Evolutionary conservation across 2,113 vertebrate species (phyloP).

Genomic region (Pheucticus melanocephalus): DNA sequence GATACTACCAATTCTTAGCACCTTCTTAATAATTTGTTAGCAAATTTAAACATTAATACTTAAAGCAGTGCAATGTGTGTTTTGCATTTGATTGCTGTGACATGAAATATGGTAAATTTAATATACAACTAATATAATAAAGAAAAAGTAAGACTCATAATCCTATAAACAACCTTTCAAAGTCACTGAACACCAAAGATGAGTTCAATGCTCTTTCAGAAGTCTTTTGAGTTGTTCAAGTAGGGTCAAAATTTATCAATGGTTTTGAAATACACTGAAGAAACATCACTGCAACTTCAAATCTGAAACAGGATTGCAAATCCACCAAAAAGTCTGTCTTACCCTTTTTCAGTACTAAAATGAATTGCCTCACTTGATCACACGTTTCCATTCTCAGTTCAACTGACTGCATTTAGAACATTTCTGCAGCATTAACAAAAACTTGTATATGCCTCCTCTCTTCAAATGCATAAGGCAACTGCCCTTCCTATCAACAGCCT

Average conservation of each 20-base stretch:
- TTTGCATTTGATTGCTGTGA: neutral
- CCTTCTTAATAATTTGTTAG: neutral
- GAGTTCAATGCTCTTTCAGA: neutral
- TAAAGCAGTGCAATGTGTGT: neutral
- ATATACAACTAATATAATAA: neutral
- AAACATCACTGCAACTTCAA: neutral
- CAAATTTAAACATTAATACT: neutral
- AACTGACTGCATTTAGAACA: neutral
- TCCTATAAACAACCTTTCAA: neutral
- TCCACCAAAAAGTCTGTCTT: neutral
- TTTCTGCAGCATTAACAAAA: neutral
- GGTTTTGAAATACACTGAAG: neutral
- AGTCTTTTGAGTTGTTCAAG: neutral
- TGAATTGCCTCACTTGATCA: neutral
- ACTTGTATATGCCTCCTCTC: neutral
- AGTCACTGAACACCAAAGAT: neutral
- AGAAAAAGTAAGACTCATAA: neutral
- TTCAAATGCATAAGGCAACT: neutral
- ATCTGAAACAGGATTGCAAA: neutral
- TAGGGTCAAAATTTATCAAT: neutral
- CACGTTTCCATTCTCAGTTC: neutral
- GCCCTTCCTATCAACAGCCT: neutral
- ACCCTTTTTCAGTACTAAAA: neutral
- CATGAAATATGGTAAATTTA: neutral
- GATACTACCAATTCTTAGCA: neutral